Evolutionary conservation across 53 echinoderm and acorn worm species (phyloP), one percentile per base, ranked within the genome.

Genomic region (Mesocentrotus franciscanus): DNA sequence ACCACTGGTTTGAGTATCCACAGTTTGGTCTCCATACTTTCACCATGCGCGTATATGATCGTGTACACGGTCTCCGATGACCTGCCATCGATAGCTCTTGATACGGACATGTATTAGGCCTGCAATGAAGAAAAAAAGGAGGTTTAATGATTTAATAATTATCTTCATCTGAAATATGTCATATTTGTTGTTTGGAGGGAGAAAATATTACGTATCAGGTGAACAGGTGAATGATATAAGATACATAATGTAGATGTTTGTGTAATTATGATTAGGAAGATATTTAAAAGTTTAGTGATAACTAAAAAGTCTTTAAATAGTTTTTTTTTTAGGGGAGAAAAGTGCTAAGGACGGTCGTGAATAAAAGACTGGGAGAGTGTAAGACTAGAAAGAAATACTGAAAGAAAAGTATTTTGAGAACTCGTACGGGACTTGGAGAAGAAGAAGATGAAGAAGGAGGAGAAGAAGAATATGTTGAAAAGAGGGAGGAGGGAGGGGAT

Each of bases 21-120:
- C 98, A 98, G 92, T 98, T 98, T 30, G 98, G 98, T 74, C 97
- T 93, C 98, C 98, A 98, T 15, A 98, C 97, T 78, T 98, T 98
- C 8, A 98, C 98, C 95, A 97, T 98, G 15, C 97, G 96, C 16
- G 97, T 97, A 70, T 97, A 98, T 18, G 98, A 95, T n/a, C 98
- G 96, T 9, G 97, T 97, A 75, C 98, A 98, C 17, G 98, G 98
- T 71, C 97, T 70, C 61, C 97, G 93, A 84, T 97, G 98, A 32
- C 97, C 98, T 3, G 98, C 98, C 98, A 98, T 98, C 1, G 97
- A 95, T 59, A 96, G 93, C 92, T 97, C 98, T 91, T 98, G 98
- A 75, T 98, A 98, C 9, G 98, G 98, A 64, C 98, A 98, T 34
- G 96, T 96, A 87, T 98, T 96, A 33, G 98, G 96, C 98, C 98